Conservation (phyloP, 1,140 invertebrate species). For the Saccostrea glomerata region DNA sequence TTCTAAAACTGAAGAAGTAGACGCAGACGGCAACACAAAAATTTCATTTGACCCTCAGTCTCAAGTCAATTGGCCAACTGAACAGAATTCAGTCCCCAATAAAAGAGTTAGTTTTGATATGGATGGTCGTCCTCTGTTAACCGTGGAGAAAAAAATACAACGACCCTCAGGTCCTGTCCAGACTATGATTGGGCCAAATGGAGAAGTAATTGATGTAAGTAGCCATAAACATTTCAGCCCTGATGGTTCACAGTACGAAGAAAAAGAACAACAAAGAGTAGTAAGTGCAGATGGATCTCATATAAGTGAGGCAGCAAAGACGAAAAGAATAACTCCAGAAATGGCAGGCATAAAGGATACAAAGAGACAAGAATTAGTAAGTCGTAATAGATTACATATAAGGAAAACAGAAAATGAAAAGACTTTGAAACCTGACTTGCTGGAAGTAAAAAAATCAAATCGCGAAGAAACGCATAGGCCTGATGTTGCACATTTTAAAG, state of each 20-base stretch:
- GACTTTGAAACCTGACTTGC: not conserved
- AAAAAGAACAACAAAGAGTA: not conserved
- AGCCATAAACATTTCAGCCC: not conserved
- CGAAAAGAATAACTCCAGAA: not conserved
- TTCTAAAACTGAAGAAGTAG: not conserved
- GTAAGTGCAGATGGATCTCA: not conserved
- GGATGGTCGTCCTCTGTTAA: not conserved
- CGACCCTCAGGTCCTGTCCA: not conserved
- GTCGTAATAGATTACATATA: not conserved
- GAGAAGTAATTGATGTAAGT: not conserved
- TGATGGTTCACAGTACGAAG: not conserved
- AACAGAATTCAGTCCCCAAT: not conserved
- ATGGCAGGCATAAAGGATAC: not conserved
- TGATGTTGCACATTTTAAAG: not conserved
- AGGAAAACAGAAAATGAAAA: constrained; percentile 15
- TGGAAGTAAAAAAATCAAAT: constrained; percentile 16
- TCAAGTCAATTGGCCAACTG: not conserved
- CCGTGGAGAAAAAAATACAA: not conserved
- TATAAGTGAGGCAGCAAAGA: not conserved
- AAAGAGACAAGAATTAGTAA: not conserved
- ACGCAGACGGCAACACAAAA: not conserved
- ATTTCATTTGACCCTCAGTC: not conserved
- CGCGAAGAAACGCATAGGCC: not conserved
- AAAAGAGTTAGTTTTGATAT: not conserved
- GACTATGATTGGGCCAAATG: not conserved